phyloP scores from a whole-genome alignment of 2,888 invertebrate genomes.

The Entomobrya multifasciata region DNA sequence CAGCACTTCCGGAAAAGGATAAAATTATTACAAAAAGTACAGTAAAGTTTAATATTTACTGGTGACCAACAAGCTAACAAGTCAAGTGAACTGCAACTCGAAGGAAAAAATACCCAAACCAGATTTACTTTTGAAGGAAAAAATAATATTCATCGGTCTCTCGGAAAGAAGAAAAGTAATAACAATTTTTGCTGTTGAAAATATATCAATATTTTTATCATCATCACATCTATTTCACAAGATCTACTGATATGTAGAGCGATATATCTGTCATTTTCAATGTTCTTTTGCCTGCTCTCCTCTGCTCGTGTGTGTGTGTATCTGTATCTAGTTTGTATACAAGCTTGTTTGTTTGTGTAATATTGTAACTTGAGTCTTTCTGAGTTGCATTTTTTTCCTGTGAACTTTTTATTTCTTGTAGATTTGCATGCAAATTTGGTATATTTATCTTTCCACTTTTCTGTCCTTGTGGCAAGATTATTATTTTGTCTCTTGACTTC shows the following conservation, averaged over 20 bases:
- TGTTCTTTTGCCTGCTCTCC: not conserved
- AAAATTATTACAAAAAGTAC: not conserved
- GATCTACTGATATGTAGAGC: not conserved
- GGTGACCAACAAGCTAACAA: constrained; percentile 39
- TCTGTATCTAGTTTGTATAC: not conserved
- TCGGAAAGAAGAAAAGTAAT: constrained; percentile 4
- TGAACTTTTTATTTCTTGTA: constrained; percentile 13
- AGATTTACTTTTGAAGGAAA: no score
- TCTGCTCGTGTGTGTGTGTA: no score
- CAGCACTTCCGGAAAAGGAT: constrained; percentile 60
- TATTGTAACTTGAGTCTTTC: no score
- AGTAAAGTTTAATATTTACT: no score
- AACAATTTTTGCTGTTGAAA: constrained; percentile 18
- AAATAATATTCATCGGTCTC: no score
- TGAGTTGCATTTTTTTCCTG: no score
- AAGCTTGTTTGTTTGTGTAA: constrained; percentile 23
- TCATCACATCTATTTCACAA: no score
- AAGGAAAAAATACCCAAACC: not conserved
- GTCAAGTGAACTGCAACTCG: constrained; percentile 31
- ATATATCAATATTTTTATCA: constrained; percentile 16
- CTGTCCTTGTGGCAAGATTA: constrained; percentile 37
- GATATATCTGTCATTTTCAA: constrained; percentile 32
- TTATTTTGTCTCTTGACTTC: not conserved
- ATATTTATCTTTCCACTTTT: constrained; percentile 20
- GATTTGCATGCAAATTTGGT: constrained; percentile 58